Evolutionary conservation across 2,888 invertebrate genomes (phyloP).

Genomic region (Dendrolimus pini): DNA sequence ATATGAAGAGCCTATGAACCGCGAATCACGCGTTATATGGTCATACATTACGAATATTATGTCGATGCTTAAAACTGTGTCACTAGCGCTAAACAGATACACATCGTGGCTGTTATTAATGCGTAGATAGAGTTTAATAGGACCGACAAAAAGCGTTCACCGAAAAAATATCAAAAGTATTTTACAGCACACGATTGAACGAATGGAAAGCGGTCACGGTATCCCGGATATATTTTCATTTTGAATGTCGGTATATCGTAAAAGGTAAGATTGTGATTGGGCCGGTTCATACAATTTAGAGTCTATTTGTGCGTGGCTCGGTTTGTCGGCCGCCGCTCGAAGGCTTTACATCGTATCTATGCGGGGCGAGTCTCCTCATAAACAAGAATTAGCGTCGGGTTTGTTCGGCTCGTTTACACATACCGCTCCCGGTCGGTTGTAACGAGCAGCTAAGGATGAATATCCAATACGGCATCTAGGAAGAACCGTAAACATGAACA

Average conservation of each 20-base stretch:
- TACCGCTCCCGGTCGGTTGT: slow-evolving; percentile 60
- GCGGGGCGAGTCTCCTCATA: slow-evolving; percentile 56
- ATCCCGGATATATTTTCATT: slow-evolving; percentile 29
- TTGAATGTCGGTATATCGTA: slow-evolving; percentile 37
- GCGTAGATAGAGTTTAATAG: slow-evolving; percentile 32
- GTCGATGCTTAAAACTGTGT: slow-evolving; percentile 47
- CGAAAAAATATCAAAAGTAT: slow-evolving; percentile 13
- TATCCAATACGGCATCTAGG: slow-evolving; percentile 59
- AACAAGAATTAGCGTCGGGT: slow-evolving; percentile 72
- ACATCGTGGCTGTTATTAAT: slow-evolving; percentile 44
- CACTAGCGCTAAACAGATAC: slow-evolving; percentile 47
- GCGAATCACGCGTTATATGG: slow-evolving; percentile 43
- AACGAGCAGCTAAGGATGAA: slow-evolving; percentile 48
- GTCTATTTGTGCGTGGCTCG: slow-evolving; percentile 35
- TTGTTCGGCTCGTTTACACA: slow-evolving; percentile 69
- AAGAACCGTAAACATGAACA: slow-evolving; percentile 56
- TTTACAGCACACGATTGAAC: slow-evolving; percentile 22
- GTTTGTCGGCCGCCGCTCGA: slow-evolving; percentile 54
- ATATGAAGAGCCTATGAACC: slow-evolving; percentile 47
- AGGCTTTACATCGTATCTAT: slow-evolving; percentile 47
- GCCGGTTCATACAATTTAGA: slow-evolving; percentile 38
- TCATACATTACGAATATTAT: slow-evolving; percentile 55
- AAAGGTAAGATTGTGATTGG: slow-evolving; percentile 38
- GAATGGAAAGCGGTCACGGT: slow-evolving; percentile 34
- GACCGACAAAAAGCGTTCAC: slow-evolving; percentile 25